A percentile compares a stretch with the other conserved stretches of the same genome.
Conservation (phyloP, 2,113 vertebrate genomes). For the Grus americana region DNA sequence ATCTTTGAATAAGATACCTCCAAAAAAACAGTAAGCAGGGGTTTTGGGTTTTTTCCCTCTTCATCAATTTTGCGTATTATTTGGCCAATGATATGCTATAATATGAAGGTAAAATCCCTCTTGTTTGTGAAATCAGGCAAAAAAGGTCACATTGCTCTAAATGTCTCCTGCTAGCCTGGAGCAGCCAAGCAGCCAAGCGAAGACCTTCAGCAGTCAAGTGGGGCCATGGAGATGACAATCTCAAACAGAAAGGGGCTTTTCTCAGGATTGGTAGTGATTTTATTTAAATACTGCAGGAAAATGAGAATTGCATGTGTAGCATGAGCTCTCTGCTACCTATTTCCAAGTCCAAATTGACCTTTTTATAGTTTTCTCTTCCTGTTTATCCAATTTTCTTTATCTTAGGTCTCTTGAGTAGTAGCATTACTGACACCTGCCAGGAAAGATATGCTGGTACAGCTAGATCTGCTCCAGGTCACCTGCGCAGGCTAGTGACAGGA, state of each 20-base stretch:
- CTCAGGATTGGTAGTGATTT: background rate
- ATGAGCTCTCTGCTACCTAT: constrained; percentile 15
- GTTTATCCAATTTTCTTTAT: constrained; percentile 59
- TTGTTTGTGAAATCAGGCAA: background rate
- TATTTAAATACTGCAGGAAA: constrained; percentile 17
- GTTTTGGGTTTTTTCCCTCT: fast-evolving
- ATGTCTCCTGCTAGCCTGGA: background rate
- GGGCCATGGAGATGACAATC: background rate
- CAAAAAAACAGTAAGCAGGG: background rate
- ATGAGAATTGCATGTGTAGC: background rate
- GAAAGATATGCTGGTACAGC: constrained; percentile 5
- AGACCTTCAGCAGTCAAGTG: background rate
- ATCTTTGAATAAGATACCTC: background rate
- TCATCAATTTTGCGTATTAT: background rate
- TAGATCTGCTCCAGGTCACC: constrained; percentile 30
- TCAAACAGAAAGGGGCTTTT: background rate
- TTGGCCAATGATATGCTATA: background rate
- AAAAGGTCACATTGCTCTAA: background rate
- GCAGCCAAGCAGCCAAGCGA: background rate
- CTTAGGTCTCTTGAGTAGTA: background rate
- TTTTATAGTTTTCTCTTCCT: constrained; percentile 27
- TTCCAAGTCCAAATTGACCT: constrained; percentile 52
- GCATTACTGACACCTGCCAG: constrained; percentile 7
- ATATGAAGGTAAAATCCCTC: background rate
- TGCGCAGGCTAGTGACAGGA: background rate